Evolutionary conservation across 2,888 invertebrate genomes (phyloP).

Genomic region (Orgyia antiqua): DNA sequence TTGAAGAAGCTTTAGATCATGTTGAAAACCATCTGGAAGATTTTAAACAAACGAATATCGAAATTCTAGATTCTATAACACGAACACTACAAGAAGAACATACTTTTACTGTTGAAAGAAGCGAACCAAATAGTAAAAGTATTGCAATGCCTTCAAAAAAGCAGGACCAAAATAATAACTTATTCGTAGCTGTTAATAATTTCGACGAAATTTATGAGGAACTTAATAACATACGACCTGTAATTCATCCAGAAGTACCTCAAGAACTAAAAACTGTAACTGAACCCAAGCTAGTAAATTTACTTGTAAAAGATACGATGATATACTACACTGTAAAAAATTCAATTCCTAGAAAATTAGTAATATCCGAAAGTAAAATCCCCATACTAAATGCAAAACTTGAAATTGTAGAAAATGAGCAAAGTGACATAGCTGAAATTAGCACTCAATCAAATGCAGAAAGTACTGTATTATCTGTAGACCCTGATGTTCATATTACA

Average conservation of each 20-base stretch:
- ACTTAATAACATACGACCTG: constrained; percentile 30
- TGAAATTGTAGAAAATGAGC: constrained; percentile 28
- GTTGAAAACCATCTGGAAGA: constrained; percentile 57
- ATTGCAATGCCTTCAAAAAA: constrained; percentile 9
- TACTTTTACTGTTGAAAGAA: constrained; percentile 39
- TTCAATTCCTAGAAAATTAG: constrained; percentile 29
- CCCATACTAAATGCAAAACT: constrained; percentile 37
- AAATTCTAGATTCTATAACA: constrained; percentile 66
- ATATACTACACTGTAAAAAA: constrained; percentile 29
- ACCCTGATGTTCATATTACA: neutral
- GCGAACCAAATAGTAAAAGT: constrained; percentile 15
- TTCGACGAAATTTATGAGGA: constrained; percentile 71
- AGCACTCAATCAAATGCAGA: constrained; percentile 2
- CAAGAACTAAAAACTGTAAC: neutral
- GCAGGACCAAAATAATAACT: constrained; percentile 57
- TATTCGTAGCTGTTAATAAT: constrained; percentile 49
- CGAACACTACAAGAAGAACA: constrained; percentile 63
- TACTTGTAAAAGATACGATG: constrained; percentile 31
- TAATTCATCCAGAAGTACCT: neutral
- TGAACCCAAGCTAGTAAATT: constrained; percentile 9
- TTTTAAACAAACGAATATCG: constrained; percentile 59
- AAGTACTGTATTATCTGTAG: neutral
- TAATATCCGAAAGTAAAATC: constrained; percentile 36
- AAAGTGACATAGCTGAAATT: constrained; percentile 1
- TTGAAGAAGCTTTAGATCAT: constrained; percentile 71